These are phyloP conservation scores for Callyntrura sp. DNA, from an alignment of 2,888 invertebrate species.

Conservation along the genomic window DNA sequence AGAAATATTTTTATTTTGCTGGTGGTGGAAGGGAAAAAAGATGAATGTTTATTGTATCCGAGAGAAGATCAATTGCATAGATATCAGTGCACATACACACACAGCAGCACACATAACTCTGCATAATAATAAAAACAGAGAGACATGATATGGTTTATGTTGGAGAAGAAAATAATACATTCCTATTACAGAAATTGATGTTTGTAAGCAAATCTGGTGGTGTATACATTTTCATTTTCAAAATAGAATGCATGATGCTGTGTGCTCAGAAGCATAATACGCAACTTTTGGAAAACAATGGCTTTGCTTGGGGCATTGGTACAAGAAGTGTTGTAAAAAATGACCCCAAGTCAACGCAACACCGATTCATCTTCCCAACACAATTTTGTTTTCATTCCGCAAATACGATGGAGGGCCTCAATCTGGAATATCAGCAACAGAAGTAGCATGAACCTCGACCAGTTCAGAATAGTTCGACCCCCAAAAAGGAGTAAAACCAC, in stretches of 20 bases:
- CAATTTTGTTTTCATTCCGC: neutral
- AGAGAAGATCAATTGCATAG: slow-evolving; percentile 73
- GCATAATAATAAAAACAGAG: slow-evolving; percentile 42
- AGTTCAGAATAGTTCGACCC: neutral
- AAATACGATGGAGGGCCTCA: neutral
- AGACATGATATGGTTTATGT: neutral
- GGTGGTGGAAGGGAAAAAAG: slow-evolving; percentile 52
- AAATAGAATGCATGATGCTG: too few relatives aligned
- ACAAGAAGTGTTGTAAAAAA: slow-evolving; percentile 58
- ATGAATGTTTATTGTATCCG: slow-evolving; percentile 73
- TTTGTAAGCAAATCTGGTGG: neutral
- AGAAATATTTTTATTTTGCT: slow-evolving; percentile 32
- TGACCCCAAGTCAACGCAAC: slow-evolving; percentile 41
- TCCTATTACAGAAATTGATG: slow-evolving; percentile 43
- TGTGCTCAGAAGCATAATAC: neutral
- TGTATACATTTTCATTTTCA: neutral
- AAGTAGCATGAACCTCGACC: neutral
- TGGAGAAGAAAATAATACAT: neutral
- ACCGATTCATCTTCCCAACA: slow-evolving; percentile 37
- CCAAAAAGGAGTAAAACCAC: slow-evolving; percentile 11
- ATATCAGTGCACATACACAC: slow-evolving; percentile 53
- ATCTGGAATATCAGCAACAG: neutral
- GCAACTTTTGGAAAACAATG: slow-evolving; percentile 42
- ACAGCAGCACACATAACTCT: slow-evolving; percentile 43
- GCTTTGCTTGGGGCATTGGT: slow-evolving; percentile 41